Conservation (phyloP, 2,888 invertebrate species). For the Chymomyza amoena region DNA sequence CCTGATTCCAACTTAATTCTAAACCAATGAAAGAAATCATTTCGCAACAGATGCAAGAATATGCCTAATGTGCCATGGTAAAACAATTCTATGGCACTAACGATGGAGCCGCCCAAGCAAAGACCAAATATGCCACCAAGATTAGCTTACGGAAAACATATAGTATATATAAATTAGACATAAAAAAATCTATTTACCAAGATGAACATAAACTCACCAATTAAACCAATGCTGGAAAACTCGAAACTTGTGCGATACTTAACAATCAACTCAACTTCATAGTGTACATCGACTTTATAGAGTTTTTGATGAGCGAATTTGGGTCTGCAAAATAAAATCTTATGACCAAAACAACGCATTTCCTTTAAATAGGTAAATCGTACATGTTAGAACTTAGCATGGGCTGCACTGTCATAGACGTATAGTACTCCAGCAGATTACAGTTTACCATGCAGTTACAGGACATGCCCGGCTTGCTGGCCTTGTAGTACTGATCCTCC, state of each 20-base stretch:
- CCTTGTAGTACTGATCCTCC: slow-evolving; percentile 69
- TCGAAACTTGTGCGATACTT: slow-evolving; percentile 79
- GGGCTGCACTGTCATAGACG: slow-evolving; percentile 60
- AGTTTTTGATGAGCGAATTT: slow-evolving; percentile 34
- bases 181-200: slow-evolving; percentile 58
- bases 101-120: slow-evolving; percentile 79
- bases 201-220: slow-evolving; percentile 31
- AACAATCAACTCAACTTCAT: slow-evolving; percentile 75
- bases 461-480: slow-evolving; percentile 71
- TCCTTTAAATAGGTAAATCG: background rate
- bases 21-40: slow-evolving; percentile 50
- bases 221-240: slow-evolving; percentile 78
- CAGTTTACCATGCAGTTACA: slow-evolving; percentile 75
- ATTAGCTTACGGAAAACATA: background rate
- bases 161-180: background rate
- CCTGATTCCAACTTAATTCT: background rate
- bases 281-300: slow-evolving; percentile 78
- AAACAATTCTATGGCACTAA: slow-evolving; percentile 79
- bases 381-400: slow-evolving; percentile 38
- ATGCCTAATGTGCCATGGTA: slow-evolving; percentile 77
- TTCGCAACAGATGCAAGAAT: slow-evolving; percentile 63
- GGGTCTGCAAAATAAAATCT: slow-evolving; percentile 22
- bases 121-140: slow-evolving; percentile 64
- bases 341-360: background rate
- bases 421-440: slow-evolving; percentile 68